Evolutionary conservation across 2,113 vertebrate genomes (phyloP).

Genomic region (Chiloscyllium plagiosum): DNA sequence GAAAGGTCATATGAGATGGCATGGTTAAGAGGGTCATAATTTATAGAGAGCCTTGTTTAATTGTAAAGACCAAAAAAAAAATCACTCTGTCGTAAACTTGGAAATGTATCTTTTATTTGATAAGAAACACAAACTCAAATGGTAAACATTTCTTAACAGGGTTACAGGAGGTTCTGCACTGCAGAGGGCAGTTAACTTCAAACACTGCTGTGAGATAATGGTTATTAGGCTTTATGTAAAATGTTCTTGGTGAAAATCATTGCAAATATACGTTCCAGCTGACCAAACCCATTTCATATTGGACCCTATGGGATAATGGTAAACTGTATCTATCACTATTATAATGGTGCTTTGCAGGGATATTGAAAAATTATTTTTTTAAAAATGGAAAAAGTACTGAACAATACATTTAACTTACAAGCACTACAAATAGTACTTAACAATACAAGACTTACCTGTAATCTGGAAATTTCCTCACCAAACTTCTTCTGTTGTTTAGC

Average conservation of each 20-base stretch:
- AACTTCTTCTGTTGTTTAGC: slow-evolving; percentile 96
- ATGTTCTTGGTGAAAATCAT: neutral
- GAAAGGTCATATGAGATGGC: neutral
- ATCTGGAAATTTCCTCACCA: slow-evolving; percentile 89
- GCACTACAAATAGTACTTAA: no score
- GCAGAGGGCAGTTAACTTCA: neutral
- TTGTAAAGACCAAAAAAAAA: neutral
- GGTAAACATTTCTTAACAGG: neutral
- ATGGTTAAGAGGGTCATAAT: neutral
- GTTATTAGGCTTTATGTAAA: neutral
- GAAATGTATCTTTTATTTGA: neutral
- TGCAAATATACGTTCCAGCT: neutral
- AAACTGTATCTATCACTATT: no score
- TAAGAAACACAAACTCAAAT: neutral
- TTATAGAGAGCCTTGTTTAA: neutral
- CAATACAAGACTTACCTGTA: slow-evolving; percentile 73
- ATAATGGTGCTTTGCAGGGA: no score
- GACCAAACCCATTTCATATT: neutral
- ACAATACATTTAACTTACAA: neutral
- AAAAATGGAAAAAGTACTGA: neutral
- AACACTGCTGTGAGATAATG: neutral
- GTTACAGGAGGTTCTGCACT: neutral
- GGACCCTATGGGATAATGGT: neutral
- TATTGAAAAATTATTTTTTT: neutral
- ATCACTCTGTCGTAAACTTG: neutral